phyloP scores from a whole-genome alignment of 2,797 vertebrate species.

The Acrossocheilus fasciatus region DNA sequence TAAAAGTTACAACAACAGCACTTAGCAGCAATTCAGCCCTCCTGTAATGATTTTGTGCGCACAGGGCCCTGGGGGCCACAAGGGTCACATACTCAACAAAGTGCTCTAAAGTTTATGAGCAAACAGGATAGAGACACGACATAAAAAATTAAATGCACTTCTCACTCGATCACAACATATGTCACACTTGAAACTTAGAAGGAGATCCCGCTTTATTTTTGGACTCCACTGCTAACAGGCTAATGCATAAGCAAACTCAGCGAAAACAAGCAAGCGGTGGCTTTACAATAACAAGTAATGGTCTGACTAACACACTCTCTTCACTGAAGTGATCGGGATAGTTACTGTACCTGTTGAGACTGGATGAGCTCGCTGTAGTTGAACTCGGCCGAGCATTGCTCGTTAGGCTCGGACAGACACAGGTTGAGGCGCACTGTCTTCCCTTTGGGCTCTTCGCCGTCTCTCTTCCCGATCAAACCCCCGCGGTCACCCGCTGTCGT shows the following conservation, averaged over 20 bases:
- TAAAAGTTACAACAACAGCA: not conserved
- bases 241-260: slow-evolving; percentile 42
- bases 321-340: not conserved
- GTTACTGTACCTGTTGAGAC: slow-evolving; percentile 71
- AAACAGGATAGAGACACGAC: not conserved
- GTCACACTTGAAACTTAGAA: not conserved
- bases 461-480: slow-evolving; percentile 74
- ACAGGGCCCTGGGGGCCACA: slow-evolving; percentile 6
- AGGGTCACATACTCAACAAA: slow-evolving; percentile 29
- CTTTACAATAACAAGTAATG: not conserved
- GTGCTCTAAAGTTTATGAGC: slow-evolving; percentile 24
- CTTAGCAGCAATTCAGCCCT: not conserved
- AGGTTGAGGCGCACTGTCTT: slow-evolving; percentile 90
- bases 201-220: not conserved
- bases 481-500: slow-evolving; percentile 77
- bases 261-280: slow-evolving; percentile 36
- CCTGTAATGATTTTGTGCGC: not conserved
- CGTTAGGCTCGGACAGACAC: slow-evolving; percentile 89
- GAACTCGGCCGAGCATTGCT: slow-evolving; percentile 92
- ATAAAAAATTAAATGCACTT: not conserved
- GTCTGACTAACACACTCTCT: no score
- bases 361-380: slow-evolving; percentile 93
- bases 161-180: not conserved
- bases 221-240: slow-evolving; percentile 34
- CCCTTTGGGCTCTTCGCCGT: slow-evolving; percentile 77